phyloP scores from a whole-genome alignment of 2,888 invertebrate species.

The Mellilla xanthometata region DNA sequence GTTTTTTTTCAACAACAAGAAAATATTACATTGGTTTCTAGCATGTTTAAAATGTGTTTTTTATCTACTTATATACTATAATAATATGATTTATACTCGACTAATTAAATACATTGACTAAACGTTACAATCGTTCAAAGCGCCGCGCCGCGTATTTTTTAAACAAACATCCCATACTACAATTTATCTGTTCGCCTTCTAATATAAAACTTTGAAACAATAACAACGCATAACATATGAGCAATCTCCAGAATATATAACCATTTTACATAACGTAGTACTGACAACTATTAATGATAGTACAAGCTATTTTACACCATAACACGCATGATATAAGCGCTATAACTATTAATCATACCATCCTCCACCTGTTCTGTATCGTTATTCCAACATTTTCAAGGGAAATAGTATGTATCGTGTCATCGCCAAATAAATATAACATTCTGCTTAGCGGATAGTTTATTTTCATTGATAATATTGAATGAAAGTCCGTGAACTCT shows the following conservation, averaged over 20 bases:
- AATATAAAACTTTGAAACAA: background rate
- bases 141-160: too few species aligned
- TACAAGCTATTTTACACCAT: background rate
- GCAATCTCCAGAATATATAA: constrained; percentile 5
- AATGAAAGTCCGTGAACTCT: background rate
- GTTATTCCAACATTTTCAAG: constrained; percentile 11
- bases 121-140: too few species aligned
- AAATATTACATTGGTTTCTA: too few species aligned
- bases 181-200: background rate
- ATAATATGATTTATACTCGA: too few species aligned
- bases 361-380: constrained; percentile 4
- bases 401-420: constrained; percentile 5
- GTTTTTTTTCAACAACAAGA: too few species aligned
- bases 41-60: too few species aligned
- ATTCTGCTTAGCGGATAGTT: constrained; percentile 1
- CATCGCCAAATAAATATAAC: constrained; percentile 6
- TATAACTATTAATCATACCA: constrained; percentile 1
- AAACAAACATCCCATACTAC: background rate
- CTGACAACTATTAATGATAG: constrained; percentile 2
- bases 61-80: too few species aligned
- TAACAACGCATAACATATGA: background rate
- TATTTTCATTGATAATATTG: constrained; percentile 9
- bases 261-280: constrained; percentile 4
- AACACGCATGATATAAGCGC: background rate
- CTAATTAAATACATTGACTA: too few species aligned